phyloP scores from a whole-genome alignment of 2,797 vertebrate genomes.

The Sciurus carolinensis region DNA sequence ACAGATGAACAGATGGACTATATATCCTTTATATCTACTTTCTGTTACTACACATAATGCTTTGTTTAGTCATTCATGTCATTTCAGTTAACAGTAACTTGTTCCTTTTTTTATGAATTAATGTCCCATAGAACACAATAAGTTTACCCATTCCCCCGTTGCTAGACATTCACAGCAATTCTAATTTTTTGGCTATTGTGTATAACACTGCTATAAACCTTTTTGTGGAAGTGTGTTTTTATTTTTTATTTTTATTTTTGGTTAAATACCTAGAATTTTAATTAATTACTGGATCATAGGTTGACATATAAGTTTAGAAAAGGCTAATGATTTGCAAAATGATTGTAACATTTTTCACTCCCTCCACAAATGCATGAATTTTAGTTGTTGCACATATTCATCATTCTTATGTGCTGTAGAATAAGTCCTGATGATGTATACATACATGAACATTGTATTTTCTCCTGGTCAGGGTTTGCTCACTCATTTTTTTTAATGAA shows the following conservation, averaged over 20 bases:
- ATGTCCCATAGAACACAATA: not conserved
- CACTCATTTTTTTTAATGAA: not conserved
- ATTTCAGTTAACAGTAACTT: not conserved
- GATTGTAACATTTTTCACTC: not conserved
- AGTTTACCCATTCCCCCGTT: not conserved
- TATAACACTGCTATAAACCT: not conserved
- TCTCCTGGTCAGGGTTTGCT: not conserved
- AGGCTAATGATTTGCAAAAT: not conserved
- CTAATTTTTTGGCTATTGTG: not conserved
- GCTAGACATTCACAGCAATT: not conserved
- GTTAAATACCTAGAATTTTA: not conserved
- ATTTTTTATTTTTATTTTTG: not conserved
- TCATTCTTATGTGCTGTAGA: not conserved
- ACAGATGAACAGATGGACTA: not conserved
- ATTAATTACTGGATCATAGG: not conserved
- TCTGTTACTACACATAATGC: not conserved
- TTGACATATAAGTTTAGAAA: not conserved
- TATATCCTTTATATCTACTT: not conserved
- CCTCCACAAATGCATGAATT: not conserved
- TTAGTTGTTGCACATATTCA: not conserved
- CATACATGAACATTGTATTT: not conserved
- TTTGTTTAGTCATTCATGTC: not conserved
- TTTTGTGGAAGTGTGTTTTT: not conserved
- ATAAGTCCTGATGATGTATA: not conserved
- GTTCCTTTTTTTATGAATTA: not conserved